phyloP scores from a whole-genome alignment of 2,888 invertebrate species.

The Lasioglossum oenotherae region DNA sequence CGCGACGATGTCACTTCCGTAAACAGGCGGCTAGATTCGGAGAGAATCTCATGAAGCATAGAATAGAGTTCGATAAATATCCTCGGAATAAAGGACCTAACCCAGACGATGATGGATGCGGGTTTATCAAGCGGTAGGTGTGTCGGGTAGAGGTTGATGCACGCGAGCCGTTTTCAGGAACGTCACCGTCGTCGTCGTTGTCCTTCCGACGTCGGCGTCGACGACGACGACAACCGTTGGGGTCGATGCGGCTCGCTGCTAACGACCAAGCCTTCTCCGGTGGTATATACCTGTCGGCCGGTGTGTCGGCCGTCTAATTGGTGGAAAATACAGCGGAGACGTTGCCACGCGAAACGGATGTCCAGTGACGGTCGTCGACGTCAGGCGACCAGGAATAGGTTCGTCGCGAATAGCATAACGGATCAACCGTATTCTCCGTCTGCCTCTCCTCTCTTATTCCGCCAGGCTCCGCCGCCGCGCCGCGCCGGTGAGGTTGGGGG shows the following conservation, averaged over 20 bases:
- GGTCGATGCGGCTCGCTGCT: conserved; percentile 64
- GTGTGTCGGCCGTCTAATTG: conserved; percentile 76
- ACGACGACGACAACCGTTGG: conserved; percentile 35
- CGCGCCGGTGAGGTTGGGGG: neutral
- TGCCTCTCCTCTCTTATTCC: neutral
- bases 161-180: conserved; percentile 38
- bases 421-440: conserved; percentile 8
- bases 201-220: conserved; percentile 14
- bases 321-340: conserved; percentile 77
- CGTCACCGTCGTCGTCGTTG: conserved; percentile 25
- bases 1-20: neutral
- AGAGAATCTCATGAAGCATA: neutral
- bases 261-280: conserved; percentile 64
- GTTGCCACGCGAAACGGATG: conserved; percentile 66
- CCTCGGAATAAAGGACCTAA: neutral
- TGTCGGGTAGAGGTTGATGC: neutral
- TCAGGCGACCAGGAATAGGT: conserved; percentile 55
- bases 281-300: conserved; percentile 71
- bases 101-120: neutral
- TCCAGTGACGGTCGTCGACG: conserved; percentile 60
- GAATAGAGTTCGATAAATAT: neutral
- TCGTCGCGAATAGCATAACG: conserved; percentile 36
- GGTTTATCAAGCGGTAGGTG: conserved; percentile 5
- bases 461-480: neutral
- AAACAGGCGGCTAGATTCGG: neutral